phyloP scores from a whole-genome alignment of 1,140 invertebrate species.

The Drosophila burlai region DNA sequence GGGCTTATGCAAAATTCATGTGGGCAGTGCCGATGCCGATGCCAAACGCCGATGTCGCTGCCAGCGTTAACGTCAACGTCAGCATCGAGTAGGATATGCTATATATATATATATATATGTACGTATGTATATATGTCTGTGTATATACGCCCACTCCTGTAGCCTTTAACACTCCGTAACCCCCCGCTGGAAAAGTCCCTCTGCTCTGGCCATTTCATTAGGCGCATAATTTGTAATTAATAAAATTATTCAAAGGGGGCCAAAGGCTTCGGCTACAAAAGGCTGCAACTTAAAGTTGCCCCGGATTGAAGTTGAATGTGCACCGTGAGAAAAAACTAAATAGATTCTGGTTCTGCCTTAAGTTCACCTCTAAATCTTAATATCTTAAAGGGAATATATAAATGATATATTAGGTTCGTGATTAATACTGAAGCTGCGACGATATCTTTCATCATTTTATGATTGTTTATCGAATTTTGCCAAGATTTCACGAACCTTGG shows the following conservation, averaged over 20 bases:
- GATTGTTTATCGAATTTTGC: no score
- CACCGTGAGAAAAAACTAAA: not conserved
- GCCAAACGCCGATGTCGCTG: constrained; percentile 39
- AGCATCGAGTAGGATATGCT: constrained; percentile 25
- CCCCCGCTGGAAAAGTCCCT: not conserved
- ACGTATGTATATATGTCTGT: not conserved
- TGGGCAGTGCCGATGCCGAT: constrained; percentile 59
- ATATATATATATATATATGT: not conserved
- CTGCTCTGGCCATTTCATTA: constrained; percentile 67
- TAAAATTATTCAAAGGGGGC: constrained; percentile 65
- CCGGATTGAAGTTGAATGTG: constrained; percentile 6
- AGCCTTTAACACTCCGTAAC: not conserved
- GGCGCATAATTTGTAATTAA: constrained; percentile 82
- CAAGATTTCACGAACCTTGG: no score
- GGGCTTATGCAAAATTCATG: constrained; percentile 80
- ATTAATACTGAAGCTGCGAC: not conserved
- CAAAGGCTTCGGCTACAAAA: constrained; percentile 37
- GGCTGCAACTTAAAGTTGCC: constrained; percentile 14
- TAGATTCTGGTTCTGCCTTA: no score
- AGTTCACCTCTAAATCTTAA: no score
- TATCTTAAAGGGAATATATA: not conserved
- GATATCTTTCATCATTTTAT: no score
- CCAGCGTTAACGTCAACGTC: constrained; percentile 37
- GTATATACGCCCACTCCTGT: not conserved
- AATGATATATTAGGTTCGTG: not conserved